Base-by-base conservation (phyloP, 1,140 invertebrate species). In the Sminthurides bifidus region DNA sequence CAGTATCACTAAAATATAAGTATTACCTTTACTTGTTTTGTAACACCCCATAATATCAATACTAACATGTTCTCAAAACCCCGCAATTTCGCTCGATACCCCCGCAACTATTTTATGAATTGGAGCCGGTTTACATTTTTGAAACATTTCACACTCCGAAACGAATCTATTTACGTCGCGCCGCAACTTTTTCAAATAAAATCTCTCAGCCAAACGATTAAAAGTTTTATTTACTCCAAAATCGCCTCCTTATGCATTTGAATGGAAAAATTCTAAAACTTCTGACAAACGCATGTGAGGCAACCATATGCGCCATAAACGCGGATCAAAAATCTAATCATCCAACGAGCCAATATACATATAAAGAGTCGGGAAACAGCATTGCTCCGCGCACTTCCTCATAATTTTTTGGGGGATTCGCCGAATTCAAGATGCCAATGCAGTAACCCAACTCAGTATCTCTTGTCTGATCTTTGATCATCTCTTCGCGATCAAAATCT, bases 121-220 rank as follows among this genome's bases (percentile, higher is more conserved):
- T 23, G 14, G 8, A 15, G 8, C 8, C 19, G 10, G 10, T 19
- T 43, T 43, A 8, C 41, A 15, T 12, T 43, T 19, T 43, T 46
- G 44, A 46, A 21, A 46, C 23, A 21, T 17, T 14, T 8, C 8
- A 17, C 44, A 46, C 19, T 21, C 14, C 44, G 14, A 26, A 10
- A 46, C 17, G 17, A 24, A 46, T 12, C 19, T 19, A 43, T 6
- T 19, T 2, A 69, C 56, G 58, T 69, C 66, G 4, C 15, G 31
- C 31, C 54, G 60, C 61, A 67, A 65, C 2, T 56, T 57, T 0
- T 66, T 68, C 66, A 67, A 71, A 45, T 66, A 68, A 54, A 27
- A 5, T 24, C 19, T 5, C 19, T 21, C 5, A 12, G 6, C 24
- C 21, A 43, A 8, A 15, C 26, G 24, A 10, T 3, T 5, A 26